These are phyloP conservation scores for Pollenia labialis DNA, from an alignment of 2,888 invertebrate genomes.

Conservation along the genomic window DNA sequence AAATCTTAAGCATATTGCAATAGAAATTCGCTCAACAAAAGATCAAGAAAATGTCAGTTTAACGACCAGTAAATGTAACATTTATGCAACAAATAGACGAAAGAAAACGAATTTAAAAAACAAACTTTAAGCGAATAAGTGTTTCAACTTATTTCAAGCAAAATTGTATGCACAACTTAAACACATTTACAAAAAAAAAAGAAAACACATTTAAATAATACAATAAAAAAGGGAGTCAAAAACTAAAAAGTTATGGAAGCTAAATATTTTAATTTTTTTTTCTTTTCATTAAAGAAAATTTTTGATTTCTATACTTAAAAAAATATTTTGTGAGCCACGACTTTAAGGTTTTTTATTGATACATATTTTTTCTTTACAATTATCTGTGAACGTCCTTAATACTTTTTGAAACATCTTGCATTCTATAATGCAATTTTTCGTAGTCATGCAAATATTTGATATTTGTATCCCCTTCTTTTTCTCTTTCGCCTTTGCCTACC, in stretches of 20 bases:
- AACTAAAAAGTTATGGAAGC: slow-evolving; percentile 8
- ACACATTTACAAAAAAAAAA: background rate
- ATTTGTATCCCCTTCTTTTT: slow-evolving; percentile 11
- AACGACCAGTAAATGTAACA: slow-evolving; percentile 67
- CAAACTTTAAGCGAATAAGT: background rate
- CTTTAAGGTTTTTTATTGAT: no score
- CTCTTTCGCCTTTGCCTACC: background rate
- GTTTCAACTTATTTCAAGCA: slow-evolving; percentile 21
- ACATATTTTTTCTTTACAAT: no score
- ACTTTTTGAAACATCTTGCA: background rate
- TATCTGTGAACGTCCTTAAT: slow-evolving; percentile 35
- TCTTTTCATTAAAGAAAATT: background rate
- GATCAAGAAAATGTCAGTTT: slow-evolving; percentile 69
- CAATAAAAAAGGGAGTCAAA: background rate
- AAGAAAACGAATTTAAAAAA: background rate
- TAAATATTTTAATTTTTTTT: background rate
- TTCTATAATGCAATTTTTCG: slow-evolving; percentile 2
- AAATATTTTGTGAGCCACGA: no score
- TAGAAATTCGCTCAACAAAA: slow-evolving; percentile 45
- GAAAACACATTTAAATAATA: slow-evolving; percentile 44
- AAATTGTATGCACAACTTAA: slow-evolving; percentile 20
- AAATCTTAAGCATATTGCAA: slow-evolving; percentile 56
- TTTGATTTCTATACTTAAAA: background rate
- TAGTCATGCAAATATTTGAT: slow-evolving; percentile 43
- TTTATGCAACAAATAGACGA: slow-evolving; percentile 51